Evolutionary conservation across 1,140 invertebrate genomes (phyloP), one percentile per base, ranked within the genome.

Genomic region (Solenopsis invicta): DNA sequence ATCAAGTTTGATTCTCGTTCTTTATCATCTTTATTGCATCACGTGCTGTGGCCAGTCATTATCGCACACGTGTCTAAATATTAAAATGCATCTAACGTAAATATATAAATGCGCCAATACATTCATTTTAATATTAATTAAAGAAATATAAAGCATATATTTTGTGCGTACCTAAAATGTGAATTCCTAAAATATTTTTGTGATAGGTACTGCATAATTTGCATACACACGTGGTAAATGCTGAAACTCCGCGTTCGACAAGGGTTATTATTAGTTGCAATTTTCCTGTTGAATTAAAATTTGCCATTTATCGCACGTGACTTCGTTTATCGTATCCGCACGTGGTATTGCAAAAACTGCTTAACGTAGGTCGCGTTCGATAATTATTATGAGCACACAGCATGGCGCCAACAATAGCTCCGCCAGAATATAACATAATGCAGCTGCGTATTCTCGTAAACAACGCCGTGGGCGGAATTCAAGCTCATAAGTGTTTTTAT

Each of bases 321-420:
- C 29, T 84, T 82, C 41, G 24, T 75, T 84, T 37, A 48, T 4
- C 21, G 13, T 16, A 16, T 37, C 18, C 29, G 41, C 34, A 54
- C 13, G 45, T 24, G 76, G 0, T 74, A 48, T 72, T 41, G 54
- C 69, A 84, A 84, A 75, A 74, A 61, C 24, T 74, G 41, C 48
- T 34, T 61, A 37, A 72, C 67, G 37, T 18, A 18, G 37, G 41
- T 45, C n/a, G 24, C 67, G 67, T 82, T 82, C 54, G 69, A 84
- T 84, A 84, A 84, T 84, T 84, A 84, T 84, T 84, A 84, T 24
- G 69, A 84, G 80, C 69, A 74, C n/a, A 56, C 69, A 74, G 54
- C 29, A 84, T 74, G 54, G 69, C 56, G 69, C 18, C 54, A 13
- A 50, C 24, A 45, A 75, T 75, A 74, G 24, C 80, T 13, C 50